Evolutionary conservation across 1,140 invertebrate genomes (phyloP), one percentile per base, ranked within the genome.

Genomic region (Halyomorpha halys): DNA sequence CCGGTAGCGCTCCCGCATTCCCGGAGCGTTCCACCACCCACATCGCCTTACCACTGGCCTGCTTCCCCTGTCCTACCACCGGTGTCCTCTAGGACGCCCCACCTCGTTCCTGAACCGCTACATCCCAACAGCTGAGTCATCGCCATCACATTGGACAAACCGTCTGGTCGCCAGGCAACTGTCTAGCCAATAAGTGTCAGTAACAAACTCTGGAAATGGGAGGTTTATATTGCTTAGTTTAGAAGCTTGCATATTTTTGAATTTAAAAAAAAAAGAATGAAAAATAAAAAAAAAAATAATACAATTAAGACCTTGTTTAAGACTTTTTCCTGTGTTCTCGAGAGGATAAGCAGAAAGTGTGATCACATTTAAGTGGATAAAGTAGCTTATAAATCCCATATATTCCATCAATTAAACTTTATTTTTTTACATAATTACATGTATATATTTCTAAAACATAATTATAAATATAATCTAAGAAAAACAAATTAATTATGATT

Each of bases 61-160:
- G 44, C 77, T 77, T 47, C 76, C 77, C 14, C 76, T 72, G 68
- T 73, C 74, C 64, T 70, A 79, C 44, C 85, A 86, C 70, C 83
- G 83, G 45, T 87, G 85, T 85, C 84, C 85, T 67, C 81, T 69
- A 77, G 85, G 65, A 85, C 85, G 67, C 82, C 82, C 59, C 85
- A 87, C 74, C 80, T 86, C 60, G 83, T 86, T 49, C 84, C 85
- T 21, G 85, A 86, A 72, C 84, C 83, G 67, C 79, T 81, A 71
- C 73, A 78, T 68, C 74, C 76, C 51, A 76, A 78, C 73, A 72
- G 71, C 73, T 74, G 72, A 73, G 72, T 66, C 53, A 49, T 60
- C 44, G 60, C 61, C 44, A 66, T 60, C 63, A 62, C 66, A 34
- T 39, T 39, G 54, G n/a, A 21, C 18, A 18, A 59, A 8, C 25